Base-by-base conservation (phyloP, 2,888 invertebrate species). In the Drosophila mimica region DNA sequence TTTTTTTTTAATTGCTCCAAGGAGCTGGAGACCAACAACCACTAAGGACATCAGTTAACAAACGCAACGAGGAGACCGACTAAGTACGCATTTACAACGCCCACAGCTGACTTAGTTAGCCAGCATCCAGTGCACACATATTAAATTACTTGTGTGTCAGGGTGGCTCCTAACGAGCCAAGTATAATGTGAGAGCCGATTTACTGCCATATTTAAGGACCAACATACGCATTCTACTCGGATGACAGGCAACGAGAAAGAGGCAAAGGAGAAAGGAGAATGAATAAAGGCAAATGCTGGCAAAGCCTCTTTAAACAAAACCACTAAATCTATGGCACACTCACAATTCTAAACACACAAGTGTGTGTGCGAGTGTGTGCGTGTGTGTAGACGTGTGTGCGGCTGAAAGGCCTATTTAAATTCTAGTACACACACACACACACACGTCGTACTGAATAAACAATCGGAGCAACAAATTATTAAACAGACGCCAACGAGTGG, bases 1-100 rank as follows among this genome's bases (percentile, higher is more conserved):
- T 25, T 25, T 60, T 68, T 76, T 90, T 88, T 84, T 88, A 84
- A 89, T 84, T 90, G 87, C 78, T 61, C 54, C 43, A 62, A 80
- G 71, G 66, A 62, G 56, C 69, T 40, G 58, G 34, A 56, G 28
- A 38, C 36, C 36, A n/a, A 13, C 63, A 77, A 63, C 43, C 70
- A 68, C 70, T 89, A 78, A 85, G 76, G 87, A 72, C 48, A 51
- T 6, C 34, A 34, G 20, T 52, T 31, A 49, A 38, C 17, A 40
- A 40, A 40, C 40, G 54, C 53, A 53, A 36, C 34, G 17, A 34
- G 43, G n/a, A 54, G 40, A n/a, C 59, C 28, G 31, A 15, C 43
- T 33, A 25, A 31, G 25, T 67, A 31, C n/a, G 54, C 33, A 28
- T 4, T 3, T 6, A 52, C 38, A 33, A 40, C 57, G 34, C 48